Evolutionary conservation across 2,888 invertebrate species (phyloP), one percentile per base, ranked within the genome.

Genomic region (Dysmachus trigonus): DNA sequence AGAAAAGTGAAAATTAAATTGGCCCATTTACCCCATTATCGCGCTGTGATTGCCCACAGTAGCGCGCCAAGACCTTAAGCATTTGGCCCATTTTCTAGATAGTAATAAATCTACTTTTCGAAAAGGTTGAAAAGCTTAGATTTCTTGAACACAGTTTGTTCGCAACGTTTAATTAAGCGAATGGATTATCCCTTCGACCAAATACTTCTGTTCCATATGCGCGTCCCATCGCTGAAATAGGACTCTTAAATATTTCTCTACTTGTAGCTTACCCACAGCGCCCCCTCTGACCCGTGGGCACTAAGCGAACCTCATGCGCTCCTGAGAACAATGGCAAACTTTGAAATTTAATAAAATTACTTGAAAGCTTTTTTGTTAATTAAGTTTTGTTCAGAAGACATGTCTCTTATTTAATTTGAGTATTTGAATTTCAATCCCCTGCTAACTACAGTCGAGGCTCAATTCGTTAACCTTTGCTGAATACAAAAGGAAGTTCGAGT

Each of bases 311-410:
- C 62, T 62, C 62, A 62, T 62, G 62, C 62, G 62, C 62, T 62
- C 10, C 62, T 22, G 27, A 62, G 62, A 22, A 62, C 27, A 62
- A 47, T 31, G 51, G 51, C 13, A 79, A 79, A 79, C 47, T 79
- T 79, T 47, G 47, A 47, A 79, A 79, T 79, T 79, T 79, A 41
- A 79, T 79, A 79, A 79, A 79, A 79, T 79, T 79, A 79, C 79
- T 27, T 33, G 27, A 15, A 31, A 47, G 79, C 79, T 22, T 79
- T 79, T 79, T 79, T 79, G 51, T 41, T 79, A 79, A 79, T 79
- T 79, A 51, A 79, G 27, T 47, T 47, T 47, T 30, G 18, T 47
- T 79, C 79, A 47, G 79, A 62, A 62, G 62, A 22, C 22, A 27
- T 79, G 79, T 41, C 27, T 47, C 31, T 76, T 30, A 30, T 79